Evolutionary conservation across 2,888 invertebrate genomes (phyloP), one percentile per base, ranked within the genome.

Genomic region (Mesorhabditis spiculigera): DNA sequence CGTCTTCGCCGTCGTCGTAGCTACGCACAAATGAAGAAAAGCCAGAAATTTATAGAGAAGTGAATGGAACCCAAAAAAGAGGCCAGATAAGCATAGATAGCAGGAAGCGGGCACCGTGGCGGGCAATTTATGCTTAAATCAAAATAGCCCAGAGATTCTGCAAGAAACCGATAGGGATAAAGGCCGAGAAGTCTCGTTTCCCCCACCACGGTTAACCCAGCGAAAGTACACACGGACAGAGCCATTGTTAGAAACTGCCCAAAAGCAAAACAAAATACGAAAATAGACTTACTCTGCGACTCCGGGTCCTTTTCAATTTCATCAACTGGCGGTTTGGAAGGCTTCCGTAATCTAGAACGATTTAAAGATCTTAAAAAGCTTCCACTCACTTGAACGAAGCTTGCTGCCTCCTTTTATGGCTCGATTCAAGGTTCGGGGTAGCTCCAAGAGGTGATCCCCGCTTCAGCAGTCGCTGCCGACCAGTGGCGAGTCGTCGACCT

Each of bases 401-500:
- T 61, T 78, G 58, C 58, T 50, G 78, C 65, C 81, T 75, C 44
- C 80, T 71, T 45, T 79, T 78, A 62, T 78, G 75, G 63, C 81
- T 81, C 42, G 77, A 80, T 65, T 82, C 82, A 4, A 82, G 71
- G 5, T 77, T 76, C 5, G 80, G 78, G 42, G 73, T 75, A 13
- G 67, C 69, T 8, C 78, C 79, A 68, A 81, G 79, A 5, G 85
- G 82, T 5, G 82, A 76, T 3, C 83, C 83, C 58, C 83, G 68
- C 72, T 86, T 85, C 68, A 86, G 67, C 63, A 86, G 75, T 63
- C 85, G 73, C 67, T 86, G 85, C 62, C 86, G 73, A 13, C 86
- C 86, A 41, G 83, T 82, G 1, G 86, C 83, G 65, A 86, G 73
- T 43, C 86, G 73, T 42, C 85, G 78, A 5, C 80, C 86, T 75